Percentiles rank a stretch among this genome's conserved stretches.
Conservation (phyloP, 2,113 vertebrate species). For the Chloroceryle aenea region DNA sequence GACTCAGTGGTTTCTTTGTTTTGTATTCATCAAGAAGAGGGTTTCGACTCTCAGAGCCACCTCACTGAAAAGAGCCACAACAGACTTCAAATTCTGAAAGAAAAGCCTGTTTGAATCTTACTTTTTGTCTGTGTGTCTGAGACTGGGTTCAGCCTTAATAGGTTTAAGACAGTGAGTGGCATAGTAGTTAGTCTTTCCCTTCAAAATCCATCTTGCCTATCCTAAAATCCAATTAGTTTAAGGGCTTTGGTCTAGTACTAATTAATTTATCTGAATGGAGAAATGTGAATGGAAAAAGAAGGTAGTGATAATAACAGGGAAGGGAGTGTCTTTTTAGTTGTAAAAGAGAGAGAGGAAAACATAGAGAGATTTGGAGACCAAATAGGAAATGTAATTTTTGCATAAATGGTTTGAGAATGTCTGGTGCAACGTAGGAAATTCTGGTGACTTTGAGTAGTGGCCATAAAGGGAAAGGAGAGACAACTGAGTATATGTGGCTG, state of each 20-base stretch:
- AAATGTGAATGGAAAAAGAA: background rate
- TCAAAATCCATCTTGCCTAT: background rate
- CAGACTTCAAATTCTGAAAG: background rate
- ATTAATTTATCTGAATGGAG: background rate
- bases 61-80: background rate
- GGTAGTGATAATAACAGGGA: background rate
- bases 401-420: background rate
- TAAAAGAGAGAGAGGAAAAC: background rate
- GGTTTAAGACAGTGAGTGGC: background rate
- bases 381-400: background rate
- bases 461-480: background rate
- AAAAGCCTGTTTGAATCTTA: background rate
- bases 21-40: background rate
- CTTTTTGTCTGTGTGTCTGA: background rate
- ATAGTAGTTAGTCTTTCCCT: background rate
- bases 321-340: background rate
- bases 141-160: background rate
- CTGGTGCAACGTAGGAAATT: background rate
- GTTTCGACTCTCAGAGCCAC: background rate
- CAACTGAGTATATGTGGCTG: background rate
- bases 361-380: background rate
- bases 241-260: background rate
- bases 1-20: background rate
- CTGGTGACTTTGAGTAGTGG: background rate
- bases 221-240: background rate